A percentile compares a stretch with the other conserved stretches of the same genome.
Conservation (phyloP, 2,888 invertebrate genomes). For the Bellardia bayeri region DNA sequence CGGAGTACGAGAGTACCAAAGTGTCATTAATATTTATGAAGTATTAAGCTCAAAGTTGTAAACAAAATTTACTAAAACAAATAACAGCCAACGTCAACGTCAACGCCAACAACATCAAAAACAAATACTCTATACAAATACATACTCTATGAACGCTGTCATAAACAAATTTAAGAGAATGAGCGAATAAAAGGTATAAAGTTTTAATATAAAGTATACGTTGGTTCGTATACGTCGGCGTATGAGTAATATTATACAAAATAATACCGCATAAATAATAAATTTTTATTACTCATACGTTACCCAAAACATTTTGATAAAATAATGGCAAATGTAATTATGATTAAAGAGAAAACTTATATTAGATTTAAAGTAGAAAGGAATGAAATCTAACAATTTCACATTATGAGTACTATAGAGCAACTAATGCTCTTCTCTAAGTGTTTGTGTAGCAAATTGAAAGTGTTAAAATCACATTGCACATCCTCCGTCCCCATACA, state of each 20-base stretch:
- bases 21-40: slow-evolving; percentile 73
- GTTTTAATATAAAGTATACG: not conserved
- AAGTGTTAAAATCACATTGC: slow-evolving; percentile 64
- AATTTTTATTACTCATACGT: slow-evolving; percentile 68
- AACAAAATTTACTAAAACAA: slow-evolving; percentile 65
- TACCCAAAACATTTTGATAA: not conserved
- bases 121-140: not conserved
- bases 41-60: slow-evolving; percentile 68
- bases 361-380: slow-evolving; percentile 40
- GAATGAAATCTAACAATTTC: not conserved
- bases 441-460: slow-evolving; percentile 57
- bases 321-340: slow-evolving; percentile 43
- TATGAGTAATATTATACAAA: slow-evolving; percentile 44
- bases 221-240: not conserved
- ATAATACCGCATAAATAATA: slow-evolving; percentile 62
- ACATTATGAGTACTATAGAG: not conserved
- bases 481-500: not conserved
- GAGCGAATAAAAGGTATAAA: not conserved
- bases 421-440: not conserved
- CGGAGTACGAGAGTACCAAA: slow-evolving; percentile 35
- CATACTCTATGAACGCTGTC: slow-evolving; percentile 6
- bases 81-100: slow-evolving; percentile 27
- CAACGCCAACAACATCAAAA: slow-evolving; percentile 12
- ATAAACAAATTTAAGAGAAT: slow-evolving; percentile 33
- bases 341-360: slow-evolving; percentile 48